These are phyloP conservation scores for Eupithecia tripunctaria DNA, from an alignment of 2,888 invertebrate genomes.

Conservation along the genomic window DNA sequence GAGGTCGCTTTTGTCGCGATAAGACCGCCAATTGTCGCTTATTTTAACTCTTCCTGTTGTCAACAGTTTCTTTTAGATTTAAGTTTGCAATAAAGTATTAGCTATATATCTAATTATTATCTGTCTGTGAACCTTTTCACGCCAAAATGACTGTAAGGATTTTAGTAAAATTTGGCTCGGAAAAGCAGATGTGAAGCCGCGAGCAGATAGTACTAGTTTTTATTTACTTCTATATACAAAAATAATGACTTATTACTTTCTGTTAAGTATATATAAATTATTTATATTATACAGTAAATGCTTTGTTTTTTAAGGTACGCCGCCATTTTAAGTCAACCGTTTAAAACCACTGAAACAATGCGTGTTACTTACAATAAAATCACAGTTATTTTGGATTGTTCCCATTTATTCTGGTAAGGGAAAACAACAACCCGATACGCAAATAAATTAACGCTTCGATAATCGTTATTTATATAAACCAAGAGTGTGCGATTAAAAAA, in stretches of 20 bases:
- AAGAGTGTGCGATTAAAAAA: conserved; percentile 63
- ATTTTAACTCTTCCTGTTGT: too few relatives aligned
- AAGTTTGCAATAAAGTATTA: too few relatives aligned
- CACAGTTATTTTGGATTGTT: conserved; percentile 2
- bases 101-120: too few relatives aligned
- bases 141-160: background rate
- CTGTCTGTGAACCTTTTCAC: background rate
- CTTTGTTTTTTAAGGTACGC: background rate
- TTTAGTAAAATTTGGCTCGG: background rate
- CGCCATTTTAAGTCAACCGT: background rate
- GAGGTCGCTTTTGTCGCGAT: too few relatives aligned
- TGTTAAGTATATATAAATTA: background rate
- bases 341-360: background rate
- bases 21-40: too few relatives aligned
- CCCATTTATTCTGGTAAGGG: background rate
- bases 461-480: conserved; percentile 34
- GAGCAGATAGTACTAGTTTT: too few relatives aligned
- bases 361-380: background rate
- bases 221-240: background rate
- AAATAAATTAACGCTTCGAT: conserved; percentile 47
- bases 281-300: background rate
- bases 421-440: conserved; percentile 21
- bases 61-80: too few relatives aligned
- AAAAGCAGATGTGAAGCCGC: background rate
- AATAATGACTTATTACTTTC: background rate